These are phyloP conservation scores for Lochmaea crataegi DNA, from an alignment of 2,888 invertebrate species.

Conservation along the genomic window DNA sequence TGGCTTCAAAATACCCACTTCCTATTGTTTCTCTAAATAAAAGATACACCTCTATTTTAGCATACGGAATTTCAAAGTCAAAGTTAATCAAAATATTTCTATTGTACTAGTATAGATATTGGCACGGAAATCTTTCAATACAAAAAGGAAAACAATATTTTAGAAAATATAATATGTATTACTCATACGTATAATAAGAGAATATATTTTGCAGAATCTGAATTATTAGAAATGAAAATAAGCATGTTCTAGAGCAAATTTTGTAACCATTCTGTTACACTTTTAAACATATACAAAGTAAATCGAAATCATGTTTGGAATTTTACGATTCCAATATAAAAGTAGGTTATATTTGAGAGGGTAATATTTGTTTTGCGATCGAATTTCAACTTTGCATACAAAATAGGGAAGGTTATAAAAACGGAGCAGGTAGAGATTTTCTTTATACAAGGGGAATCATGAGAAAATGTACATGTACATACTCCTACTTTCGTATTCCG, in stretches of 20 bases:
- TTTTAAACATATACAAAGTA: neutral
- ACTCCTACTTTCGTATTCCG: no score
- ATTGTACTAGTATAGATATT: constrained; percentile 6
- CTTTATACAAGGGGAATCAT: no score
- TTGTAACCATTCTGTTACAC: neutral
- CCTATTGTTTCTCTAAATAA: neutral
- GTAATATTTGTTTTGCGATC: constrained; percentile 12
- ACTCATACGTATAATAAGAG: neutral
- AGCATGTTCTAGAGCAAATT: neutral
- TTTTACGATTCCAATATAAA: constrained; percentile 5
- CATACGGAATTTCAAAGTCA: constrained; percentile 2
- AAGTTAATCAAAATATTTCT: constrained; percentile 20
- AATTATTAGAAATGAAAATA: neutral
- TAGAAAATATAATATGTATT: neutral
- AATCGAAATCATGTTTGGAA: neutral
- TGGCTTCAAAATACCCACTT: neutral
- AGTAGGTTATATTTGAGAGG: neutral
- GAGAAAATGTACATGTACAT: no score
- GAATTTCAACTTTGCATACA: constrained; percentile 20
- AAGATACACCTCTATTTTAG: neutral
- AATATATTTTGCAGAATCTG: neutral
- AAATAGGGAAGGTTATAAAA: neutral
- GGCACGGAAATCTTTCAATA: neutral
- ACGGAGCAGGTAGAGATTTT: no score
- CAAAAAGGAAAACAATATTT: neutral